These are phyloP conservation scores for Perca fluviatilis DNA, from an alignment of 2,113 vertebrate species.

Conservation along the genomic window DNA sequence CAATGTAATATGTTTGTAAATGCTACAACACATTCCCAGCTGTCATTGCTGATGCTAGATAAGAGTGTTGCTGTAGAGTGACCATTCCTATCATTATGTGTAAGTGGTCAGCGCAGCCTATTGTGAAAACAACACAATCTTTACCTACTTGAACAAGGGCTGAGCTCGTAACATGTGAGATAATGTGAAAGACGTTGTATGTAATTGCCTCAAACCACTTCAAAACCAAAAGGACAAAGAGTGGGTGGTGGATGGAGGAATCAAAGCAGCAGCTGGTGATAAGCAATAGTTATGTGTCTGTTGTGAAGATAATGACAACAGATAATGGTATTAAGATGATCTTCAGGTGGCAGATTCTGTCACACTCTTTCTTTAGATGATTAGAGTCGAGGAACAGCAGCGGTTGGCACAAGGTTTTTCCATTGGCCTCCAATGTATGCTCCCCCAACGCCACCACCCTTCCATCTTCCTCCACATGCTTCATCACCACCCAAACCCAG, in stretches of 20 bases:
- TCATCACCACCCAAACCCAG: background rate
- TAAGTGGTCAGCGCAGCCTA: slow-evolving; percentile 10
- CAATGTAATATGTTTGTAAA: slow-evolving; percentile 25
- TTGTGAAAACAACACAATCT: slow-evolving; percentile 25
- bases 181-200: slow-evolving; percentile 34
- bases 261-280: slow-evolving; percentile 50
- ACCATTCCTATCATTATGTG: slow-evolving; percentile 45
- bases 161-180: slow-evolving; percentile 11
- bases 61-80: slow-evolving; percentile 38
- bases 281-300: slow-evolving; percentile 8
- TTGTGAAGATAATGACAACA: background rate
- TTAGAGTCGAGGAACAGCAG: background rate
- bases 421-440: slow-evolving; percentile 23
- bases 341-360: slow-evolving; percentile 11
- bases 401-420: background rate
- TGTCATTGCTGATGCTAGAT: slow-evolving; percentile 53
- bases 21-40: slow-evolving; percentile 59
- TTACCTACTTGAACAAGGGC: slow-evolving; percentile 45
- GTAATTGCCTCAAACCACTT: slow-evolving; percentile 45
- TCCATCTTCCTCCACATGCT: slow-evolving; percentile 8
- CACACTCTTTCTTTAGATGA: background rate
- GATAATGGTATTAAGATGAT: slow-evolving; percentile 13
- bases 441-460: background rate
- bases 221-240: slow-evolving; percentile 18
- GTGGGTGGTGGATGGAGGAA: slow-evolving; percentile 16